phyloP scores from a whole-genome alignment of 2,797 vertebrate genomes.

The Rhynchotus rufescens region DNA sequence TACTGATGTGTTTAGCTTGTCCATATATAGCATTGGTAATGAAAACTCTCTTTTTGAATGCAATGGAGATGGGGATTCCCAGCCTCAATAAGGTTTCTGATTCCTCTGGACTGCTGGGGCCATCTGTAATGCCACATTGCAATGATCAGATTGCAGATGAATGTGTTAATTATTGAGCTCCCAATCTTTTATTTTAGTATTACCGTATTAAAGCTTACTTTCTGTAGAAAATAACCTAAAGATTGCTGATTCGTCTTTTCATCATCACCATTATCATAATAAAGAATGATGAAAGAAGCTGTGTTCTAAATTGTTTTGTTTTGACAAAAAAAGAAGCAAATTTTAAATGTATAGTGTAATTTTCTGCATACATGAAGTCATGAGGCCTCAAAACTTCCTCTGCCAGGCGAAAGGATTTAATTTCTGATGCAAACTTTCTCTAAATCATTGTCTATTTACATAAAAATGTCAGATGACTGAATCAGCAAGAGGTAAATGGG shows the following conservation, averaged over 20 bases:
- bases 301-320: neutral
- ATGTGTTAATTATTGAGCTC: neutral
- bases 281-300: neutral
- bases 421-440: slow-evolving; percentile 11
- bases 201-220: neutral
- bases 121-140: neutral
- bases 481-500: neutral
- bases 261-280: neutral
- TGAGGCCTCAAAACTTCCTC: neutral
- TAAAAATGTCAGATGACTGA: slow-evolving; percentile 32
- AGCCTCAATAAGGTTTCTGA: neutral
- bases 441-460: slow-evolving; percentile 33
- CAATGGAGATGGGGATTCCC: neutral
- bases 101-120: neutral
- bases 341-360: neutral
- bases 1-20: neutral
- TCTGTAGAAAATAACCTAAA: neutral
- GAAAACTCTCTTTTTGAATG: neutral
- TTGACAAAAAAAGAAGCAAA: neutral
- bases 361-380: neutral
- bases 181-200: neutral
- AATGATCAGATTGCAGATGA: neutral
- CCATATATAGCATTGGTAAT: neutral
- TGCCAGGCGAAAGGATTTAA: neutral
- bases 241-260: neutral